Base-by-base conservation (phyloP, 2,113 vertebrate genomes). In the Limnothrissa miodon region DNA sequence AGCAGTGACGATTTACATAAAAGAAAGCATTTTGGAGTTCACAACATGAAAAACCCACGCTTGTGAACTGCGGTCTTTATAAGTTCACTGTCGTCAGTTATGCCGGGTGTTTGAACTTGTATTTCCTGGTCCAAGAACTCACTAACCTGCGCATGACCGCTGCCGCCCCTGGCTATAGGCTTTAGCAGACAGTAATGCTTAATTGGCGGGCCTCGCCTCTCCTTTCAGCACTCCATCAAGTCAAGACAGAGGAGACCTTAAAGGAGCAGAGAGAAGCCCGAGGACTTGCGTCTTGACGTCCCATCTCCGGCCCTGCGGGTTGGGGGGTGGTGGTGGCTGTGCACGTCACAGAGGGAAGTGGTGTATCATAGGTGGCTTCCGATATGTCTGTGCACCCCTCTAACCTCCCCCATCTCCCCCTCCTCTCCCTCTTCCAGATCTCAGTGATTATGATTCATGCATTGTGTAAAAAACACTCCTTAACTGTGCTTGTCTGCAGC, bases 401-500 rank as follows among this genome's bases (percentile, higher is more conserved):
- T 33, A 4, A 15, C 36, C 62, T 36, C 13, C 25, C 36, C 62
- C 62, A n/a, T 29, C 29, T 70, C 66, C 62, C 17, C 62, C 62
- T 70, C 62, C 66, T 74, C 45, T 5, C 29, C 45, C 19, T 42
- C 56, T n/a, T 42, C 53, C 39, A 66, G 53, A 59, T 62, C 53
- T 74, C 29, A 4, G 29, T 33, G 4, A 36, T 70, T 56, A 36
- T 84, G 62, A 81, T 36, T 84, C 79, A 62, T 74, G 33, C 23
- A 46, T 45, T 81, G 56, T 86, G 23, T 21, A 36, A 81, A 29
- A 23, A 81, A 86, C 17, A 78, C 74, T 39, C 70, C 21, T 59
- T 51, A 83, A 80, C 80, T 51, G 46, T 74, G 81, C 82, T 66
- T 39, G 83, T 74, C 80, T 82, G 66, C 79, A 42, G 44, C 45